Conservation (phyloP, 2,113 vertebrate species). For the Pseudonaja textilis region DNA sequence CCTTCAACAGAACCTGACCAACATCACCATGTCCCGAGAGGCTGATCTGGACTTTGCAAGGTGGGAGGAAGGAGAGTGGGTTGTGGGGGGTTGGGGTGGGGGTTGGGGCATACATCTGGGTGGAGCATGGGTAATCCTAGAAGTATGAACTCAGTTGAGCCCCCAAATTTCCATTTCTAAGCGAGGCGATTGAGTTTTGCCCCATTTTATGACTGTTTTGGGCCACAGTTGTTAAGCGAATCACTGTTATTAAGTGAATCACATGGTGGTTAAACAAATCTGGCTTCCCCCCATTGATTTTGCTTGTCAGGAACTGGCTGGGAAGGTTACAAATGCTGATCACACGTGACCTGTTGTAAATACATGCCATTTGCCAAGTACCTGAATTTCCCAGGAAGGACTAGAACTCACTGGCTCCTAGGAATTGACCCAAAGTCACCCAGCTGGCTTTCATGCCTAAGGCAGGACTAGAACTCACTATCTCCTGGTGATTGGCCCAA, state of each 20-base stretch:
- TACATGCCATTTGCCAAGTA: neutral
- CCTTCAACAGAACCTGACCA: conserved; percentile 97
- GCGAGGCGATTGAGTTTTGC: neutral
- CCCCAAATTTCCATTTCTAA: too few relatives aligned
- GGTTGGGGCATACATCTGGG: neutral
- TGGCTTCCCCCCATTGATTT: neutral
- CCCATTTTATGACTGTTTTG: neutral
- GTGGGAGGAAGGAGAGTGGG: conserved; percentile 62
- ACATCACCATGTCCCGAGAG: conserved; percentile 98
- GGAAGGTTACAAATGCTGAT: too few relatives aligned
- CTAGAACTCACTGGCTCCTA: neutral
- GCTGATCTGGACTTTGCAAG: conserved; percentile 96
- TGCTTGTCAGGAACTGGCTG: too few relatives aligned
- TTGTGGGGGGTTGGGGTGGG: too few relatives aligned
- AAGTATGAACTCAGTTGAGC: neutral
- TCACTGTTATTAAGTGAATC: neutral
- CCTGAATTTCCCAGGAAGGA: neutral
- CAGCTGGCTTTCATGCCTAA: neutral
- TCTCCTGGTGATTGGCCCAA: neutral
- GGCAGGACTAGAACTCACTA: too few relatives aligned
- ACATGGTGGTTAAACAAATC: neutral
- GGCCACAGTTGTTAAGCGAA: neutral
- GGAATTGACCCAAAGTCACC: neutral
- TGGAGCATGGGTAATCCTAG: too few relatives aligned
- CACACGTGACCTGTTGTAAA: neutral